phyloP scores from a whole-genome alignment of 2,888 invertebrate species.

The Lydus trimaculatus region DNA sequence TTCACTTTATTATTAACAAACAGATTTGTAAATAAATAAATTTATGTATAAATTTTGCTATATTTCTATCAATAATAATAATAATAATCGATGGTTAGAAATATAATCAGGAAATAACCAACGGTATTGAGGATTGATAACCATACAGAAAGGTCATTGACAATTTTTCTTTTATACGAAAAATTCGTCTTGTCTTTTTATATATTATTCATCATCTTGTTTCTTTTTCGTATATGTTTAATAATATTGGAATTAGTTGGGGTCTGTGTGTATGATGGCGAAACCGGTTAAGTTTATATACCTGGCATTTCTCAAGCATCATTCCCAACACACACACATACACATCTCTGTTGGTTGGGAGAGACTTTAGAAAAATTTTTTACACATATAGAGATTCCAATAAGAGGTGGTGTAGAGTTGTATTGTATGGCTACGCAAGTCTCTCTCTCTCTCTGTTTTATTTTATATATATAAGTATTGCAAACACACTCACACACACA shows the following conservation, averaged over 20 bases:
- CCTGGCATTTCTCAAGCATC: slow-evolving; percentile 28
- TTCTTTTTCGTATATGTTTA: neutral
- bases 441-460: slow-evolving; percentile 12
- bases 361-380: slow-evolving; percentile 25
- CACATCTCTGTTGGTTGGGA: neutral
- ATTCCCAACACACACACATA: slow-evolving; percentile 16
- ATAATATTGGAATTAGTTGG: slow-evolving; percentile 20
- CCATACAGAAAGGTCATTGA: too few species aligned
- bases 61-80: too few species aligned
- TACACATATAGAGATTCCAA: slow-evolving; percentile 20
- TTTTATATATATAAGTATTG: too few species aligned
- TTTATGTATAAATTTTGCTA: neutral
- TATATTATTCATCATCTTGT: too few species aligned
- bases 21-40: slow-evolving; percentile 3
- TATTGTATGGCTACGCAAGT: slow-evolving; percentile 31
- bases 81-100: too few species aligned
- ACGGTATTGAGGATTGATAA: too few species aligned
- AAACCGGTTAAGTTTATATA: slow-evolving; percentile 26
- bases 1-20: neutral
- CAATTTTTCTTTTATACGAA: neutral
- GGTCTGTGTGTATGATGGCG: slow-evolving; percentile 15
- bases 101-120: too few species aligned
- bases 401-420: slow-evolving; percentile 23
- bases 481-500: too few species aligned
- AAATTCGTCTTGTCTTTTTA: neutral